Percentiles rank a stretch among this genome's conserved stretches.
phyloP scores from a whole-genome alignment of 2,888 invertebrate species.

The Habrosyne pyritoides region DNA sequence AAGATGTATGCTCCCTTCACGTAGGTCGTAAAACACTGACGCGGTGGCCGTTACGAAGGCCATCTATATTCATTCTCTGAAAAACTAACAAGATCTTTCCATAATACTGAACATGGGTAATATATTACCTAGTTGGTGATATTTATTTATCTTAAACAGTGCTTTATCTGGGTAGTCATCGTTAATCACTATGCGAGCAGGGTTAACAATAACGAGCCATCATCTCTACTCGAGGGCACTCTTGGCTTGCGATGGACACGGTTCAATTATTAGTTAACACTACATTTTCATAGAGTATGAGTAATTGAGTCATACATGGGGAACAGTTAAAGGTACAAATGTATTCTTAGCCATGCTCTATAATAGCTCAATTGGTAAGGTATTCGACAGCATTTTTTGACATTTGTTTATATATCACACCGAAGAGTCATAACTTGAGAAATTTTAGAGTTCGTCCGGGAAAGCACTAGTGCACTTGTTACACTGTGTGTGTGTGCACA shows the following conservation, averaged over 20 bases:
- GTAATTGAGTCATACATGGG: too few relatives aligned
- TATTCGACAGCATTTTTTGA: too few relatives aligned
- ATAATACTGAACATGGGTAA: constrained; percentile 33
- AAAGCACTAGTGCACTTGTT: too few relatives aligned
- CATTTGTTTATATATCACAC: too few relatives aligned
- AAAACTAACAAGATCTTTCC: constrained; percentile 43
- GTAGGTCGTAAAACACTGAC: constrained; percentile 49
- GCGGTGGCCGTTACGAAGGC: constrained; percentile 36
- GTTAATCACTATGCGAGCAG: neutral
- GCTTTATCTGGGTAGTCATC: neutral
- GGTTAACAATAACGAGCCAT: neutral
- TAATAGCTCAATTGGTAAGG: too few relatives aligned
- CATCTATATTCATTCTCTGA: constrained; percentile 50
- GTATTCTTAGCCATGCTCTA: too few relatives aligned
- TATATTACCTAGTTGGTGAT: constrained; percentile 15
- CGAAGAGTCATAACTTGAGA: too few relatives aligned
- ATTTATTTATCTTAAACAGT: neutral
- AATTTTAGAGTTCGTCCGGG: too few relatives aligned
- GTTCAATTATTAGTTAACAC: neutral
- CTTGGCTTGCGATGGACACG: neutral
- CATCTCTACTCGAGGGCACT: neutral
- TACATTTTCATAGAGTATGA: neutral
- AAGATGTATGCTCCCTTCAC: constrained; percentile 54
- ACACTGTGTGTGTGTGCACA: too few relatives aligned
- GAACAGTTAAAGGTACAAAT: too few relatives aligned